phyloP scores from a whole-genome alignment of 2,113 vertebrate genomes.

The Lepus americanus region DNA sequence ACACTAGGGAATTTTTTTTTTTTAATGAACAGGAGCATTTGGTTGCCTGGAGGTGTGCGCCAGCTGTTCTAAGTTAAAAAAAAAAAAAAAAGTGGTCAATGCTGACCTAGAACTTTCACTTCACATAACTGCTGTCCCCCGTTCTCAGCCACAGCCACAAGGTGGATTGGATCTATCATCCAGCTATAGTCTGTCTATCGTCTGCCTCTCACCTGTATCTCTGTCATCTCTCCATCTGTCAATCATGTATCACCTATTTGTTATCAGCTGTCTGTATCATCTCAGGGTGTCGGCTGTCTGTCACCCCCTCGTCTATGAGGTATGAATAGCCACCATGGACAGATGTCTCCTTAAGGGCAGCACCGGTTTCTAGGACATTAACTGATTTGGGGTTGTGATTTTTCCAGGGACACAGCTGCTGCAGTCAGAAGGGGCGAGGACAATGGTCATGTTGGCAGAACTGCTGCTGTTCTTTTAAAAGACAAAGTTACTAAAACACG shows the following conservation, averaged over 20 bases:
- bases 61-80: not conserved
- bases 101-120: not conserved
- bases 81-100: not conserved
- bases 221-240: too few relatives aligned
- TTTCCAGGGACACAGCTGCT: conserved; percentile 48
- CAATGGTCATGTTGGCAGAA: not conserved
- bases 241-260: not conserved
- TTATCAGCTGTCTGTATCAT: too few relatives aligned
- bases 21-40: too few relatives aligned
- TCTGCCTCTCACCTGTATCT: too few relatives aligned
- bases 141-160: fast-evolving
- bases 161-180: too few relatives aligned
- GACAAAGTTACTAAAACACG: not conserved
- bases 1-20: too few relatives aligned
- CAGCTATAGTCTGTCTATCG: too few relatives aligned
- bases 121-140: not conserved
- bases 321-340: not conserved
- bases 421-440: not conserved
- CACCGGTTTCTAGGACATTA: conserved; percentile 53
- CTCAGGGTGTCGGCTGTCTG: too few relatives aligned
- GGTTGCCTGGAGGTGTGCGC: too few relatives aligned
- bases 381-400: conserved; percentile 21
- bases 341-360: conserved; percentile 47
- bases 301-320: not conserved
- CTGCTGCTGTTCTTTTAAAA: not conserved